A percentile compares a stretch with the other conserved stretches of the same genome.
phyloP scores from a whole-genome alignment of 2,113 vertebrate species.

The Ophiodon elongatus region DNA sequence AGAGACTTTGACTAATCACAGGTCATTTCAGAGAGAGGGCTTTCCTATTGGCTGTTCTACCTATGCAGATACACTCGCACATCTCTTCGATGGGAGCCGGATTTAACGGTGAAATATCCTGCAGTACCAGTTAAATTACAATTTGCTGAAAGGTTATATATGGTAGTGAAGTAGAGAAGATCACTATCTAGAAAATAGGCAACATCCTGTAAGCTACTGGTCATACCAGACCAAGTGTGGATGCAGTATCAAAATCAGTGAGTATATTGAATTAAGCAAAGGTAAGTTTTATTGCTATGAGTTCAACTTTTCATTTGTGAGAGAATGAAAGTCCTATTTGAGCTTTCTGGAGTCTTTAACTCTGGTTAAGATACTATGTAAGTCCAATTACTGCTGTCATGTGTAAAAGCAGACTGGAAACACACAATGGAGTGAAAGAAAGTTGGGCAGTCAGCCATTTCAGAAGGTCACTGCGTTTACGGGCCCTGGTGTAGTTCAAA shows the following conservation, averaged over 20 bases:
- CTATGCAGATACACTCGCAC: too few species aligned
- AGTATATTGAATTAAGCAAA: background rate
- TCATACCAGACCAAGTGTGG: background rate
- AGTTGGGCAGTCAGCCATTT: constrained; percentile 1
- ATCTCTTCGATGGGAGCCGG: background rate
- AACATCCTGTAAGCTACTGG: background rate
- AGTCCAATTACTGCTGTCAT: background rate
- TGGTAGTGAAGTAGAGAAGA: background rate
- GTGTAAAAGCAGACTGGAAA: background rate
- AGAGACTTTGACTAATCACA: too few species aligned
- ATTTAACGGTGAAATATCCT: too few species aligned
- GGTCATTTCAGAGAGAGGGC: background rate
- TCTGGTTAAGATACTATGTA: background rate
- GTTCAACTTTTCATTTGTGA: background rate
- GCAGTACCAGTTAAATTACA: too few species aligned
- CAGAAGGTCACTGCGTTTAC: constrained; percentile 37
- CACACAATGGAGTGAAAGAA: background rate
- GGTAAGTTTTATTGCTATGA: background rate
- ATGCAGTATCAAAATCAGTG: background rate
- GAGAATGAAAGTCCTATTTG: background rate
- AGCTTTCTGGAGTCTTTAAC: constrained; percentile 1
- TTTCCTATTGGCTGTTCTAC: background rate
- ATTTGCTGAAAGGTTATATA: too few species aligned
- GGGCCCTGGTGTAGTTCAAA: background rate
- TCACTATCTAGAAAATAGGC: background rate